A percentile compares a stretch with the other conserved stretches of the same genome.
phyloP scores from a whole-genome alignment of 1,140 invertebrate genomes.

The Heliconius nattereri region DNA sequence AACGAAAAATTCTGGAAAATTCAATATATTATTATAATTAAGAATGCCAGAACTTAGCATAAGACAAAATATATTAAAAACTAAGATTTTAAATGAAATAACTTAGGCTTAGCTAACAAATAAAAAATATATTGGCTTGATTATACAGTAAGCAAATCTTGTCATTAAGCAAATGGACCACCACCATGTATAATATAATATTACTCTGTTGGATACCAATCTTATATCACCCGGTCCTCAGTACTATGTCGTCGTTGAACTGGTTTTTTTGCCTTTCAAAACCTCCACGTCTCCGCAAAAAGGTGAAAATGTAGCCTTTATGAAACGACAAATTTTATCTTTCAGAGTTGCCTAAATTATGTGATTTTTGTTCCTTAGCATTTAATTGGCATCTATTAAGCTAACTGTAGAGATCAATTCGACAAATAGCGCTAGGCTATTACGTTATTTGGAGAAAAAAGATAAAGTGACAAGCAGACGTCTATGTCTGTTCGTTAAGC shows the following conservation, averaged over 20 bases:
- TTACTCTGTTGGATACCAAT: slow-evolving; percentile 6
- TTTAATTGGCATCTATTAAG: not conserved
- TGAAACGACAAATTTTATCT: slow-evolving; percentile 36
- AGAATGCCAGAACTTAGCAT: too few species aligned
- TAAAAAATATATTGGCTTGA: too few species aligned
- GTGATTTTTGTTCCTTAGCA: slow-evolving; percentile 27
- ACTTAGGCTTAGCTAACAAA: too few species aligned
- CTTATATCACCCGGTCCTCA: slow-evolving; percentile 27
- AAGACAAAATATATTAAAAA: too few species aligned
- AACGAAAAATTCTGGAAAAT: too few species aligned
- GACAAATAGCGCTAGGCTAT: slow-evolving; percentile 24
- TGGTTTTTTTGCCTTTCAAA: slow-evolving; percentile 32
- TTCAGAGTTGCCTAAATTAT: slow-evolving; percentile 32
- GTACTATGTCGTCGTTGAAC: slow-evolving; percentile 31
- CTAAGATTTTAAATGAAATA: too few species aligned
- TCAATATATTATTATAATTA: too few species aligned
- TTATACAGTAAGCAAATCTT: too few species aligned
- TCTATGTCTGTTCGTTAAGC: slow-evolving; percentile 30
- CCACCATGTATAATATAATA: not conserved
- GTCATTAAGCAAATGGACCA: too few species aligned
- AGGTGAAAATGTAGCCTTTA: slow-evolving; percentile 40
- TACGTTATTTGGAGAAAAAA: slow-evolving; percentile 38
- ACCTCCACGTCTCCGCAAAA: slow-evolving; percentile 37
- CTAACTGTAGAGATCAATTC: slow-evolving; percentile 10
- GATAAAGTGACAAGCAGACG: slow-evolving; percentile 29